Base-by-base conservation (phyloP, 2,888 invertebrate species). In the Rhodophaea formosa region DNA sequence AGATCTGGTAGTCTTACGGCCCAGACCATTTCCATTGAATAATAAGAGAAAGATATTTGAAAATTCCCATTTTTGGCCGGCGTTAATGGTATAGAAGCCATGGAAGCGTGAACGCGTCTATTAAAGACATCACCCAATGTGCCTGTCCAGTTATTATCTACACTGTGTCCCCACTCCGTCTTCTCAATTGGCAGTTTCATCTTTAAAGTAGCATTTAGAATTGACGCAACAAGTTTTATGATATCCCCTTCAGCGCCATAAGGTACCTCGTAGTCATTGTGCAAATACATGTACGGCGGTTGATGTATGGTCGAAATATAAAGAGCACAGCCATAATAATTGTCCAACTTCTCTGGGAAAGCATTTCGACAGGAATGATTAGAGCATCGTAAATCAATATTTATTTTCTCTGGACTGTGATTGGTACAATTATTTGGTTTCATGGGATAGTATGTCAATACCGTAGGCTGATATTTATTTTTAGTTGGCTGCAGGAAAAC, bases 1-100 rank as follows among this genome's bases (percentile, higher is more conserved):
- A 71, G 63, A 1, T 61, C 29, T 8, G 82, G 80, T 30, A 79
- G 57, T 59, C 68, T 68, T 10, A 81, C 70, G 7, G 72, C 75
- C 86, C 84, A 86, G 3, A 84, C 80, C 39, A 83, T 75, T 59
- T 83, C 79, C 71, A 82, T 77, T 7, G 77, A 75, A 53, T 76
- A 74, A 63, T 85, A 86, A 14, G 78, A 59, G 14, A 74, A 74
- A 15, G 86, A 84, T 69, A 80, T 80, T 72, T 81, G 79, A 64
- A 85, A 86, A 71, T 81, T 79, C 14, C 71, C 77, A 67, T 79
- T 73, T 65, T 73, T 78, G 58, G 65, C 55, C 10, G 69, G 61
- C 7, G 78, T 78, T 14, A 85, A 59, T 6, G 85, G 82, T 35
- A 72, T 58, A 7, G 81, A 72, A 60, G 80, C 81, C 44, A 79